Evolutionary conservation across 2,888 invertebrate species (phyloP).

Genomic region (Limenitis camilla): DNA sequence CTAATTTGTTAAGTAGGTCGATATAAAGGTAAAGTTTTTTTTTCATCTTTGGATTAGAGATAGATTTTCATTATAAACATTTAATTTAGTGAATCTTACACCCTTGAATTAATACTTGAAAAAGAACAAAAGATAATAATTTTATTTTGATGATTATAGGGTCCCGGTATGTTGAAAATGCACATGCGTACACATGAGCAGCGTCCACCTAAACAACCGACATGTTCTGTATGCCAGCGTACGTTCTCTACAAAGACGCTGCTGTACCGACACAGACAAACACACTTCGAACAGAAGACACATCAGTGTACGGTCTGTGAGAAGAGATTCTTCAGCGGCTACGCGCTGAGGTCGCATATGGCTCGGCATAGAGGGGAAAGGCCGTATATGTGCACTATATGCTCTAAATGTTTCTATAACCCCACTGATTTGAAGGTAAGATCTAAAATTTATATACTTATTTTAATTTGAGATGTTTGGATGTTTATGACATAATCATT

Average conservation of each 20-base stretch:
- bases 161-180: conserved; percentile 79
- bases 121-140: too few species aligned
- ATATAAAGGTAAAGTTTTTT: too few species aligned
- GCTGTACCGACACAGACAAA: conserved; percentile 76
- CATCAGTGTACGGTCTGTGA: conserved; percentile 68
- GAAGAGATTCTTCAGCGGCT: conserved; percentile 67
- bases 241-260: conserved; percentile 76
- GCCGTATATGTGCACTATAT: conserved; percentile 72
- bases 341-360: conserved; percentile 68
- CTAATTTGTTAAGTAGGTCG: too few species aligned
- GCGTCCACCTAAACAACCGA: conserved; percentile 73
- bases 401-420: conserved; percentile 73
- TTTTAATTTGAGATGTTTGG: background rate
- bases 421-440: conserved; percentile 74
- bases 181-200: conserved; percentile 79
- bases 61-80: too few species aligned
- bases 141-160: conserved; percentile 36
- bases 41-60: too few species aligned
- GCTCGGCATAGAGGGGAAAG: conserved; percentile 68
- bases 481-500: too few species aligned
- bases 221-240: conserved; percentile 76
- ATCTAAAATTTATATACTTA: background rate
- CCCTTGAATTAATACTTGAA: too few species aligned
- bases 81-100: too few species aligned
- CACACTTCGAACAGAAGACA: conserved; percentile 75